Base-by-base conservation (phyloP, 2,113 vertebrate species). In the Rhynchopsitta pachyrhyncha region DNA sequence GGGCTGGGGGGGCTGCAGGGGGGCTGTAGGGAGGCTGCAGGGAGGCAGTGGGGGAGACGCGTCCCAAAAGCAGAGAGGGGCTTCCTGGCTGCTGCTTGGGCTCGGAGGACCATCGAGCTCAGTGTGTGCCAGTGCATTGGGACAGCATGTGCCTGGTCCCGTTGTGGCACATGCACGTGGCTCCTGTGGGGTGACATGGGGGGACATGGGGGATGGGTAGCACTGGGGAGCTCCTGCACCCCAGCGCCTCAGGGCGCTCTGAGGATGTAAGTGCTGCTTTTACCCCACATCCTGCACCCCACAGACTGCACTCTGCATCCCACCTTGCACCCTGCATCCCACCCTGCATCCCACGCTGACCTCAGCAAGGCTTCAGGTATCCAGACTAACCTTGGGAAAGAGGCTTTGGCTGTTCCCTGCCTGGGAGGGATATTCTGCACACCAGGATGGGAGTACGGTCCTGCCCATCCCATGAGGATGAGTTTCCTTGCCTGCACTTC, bases 401-500 rank as follows among this genome's bases (percentile, higher is more conserved):
- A 2, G 13, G 7, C 50, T 33, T 66, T 42, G 41, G 33, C 50
- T 29, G 20, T 39, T 74, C 42, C 41, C n/a, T 53, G 53, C 25
- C 1, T 2, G 4, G 53, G 25, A 60, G 28, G 42, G 31, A n/a
- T 0, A 1, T 15, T 33, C 16, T 15, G 25, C 39, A 15, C 4
- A 2, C 7, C 1, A 1, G 7, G 4, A 3, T 11, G 8, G 7
- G 53, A 66, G 44, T 6, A 35, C 1, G 0, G 4, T 64, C 46
- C 59, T 64, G 42, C 49, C 49, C 5, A 4, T 78, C 66, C 62
- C 79, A 25, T 0, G 10, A 62, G 41, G 55, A 27, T 1, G 8
- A 35, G 67, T 39, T 57, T 64, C 28, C 31, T 42, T 22, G 23
- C 29, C 59, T 3, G 3, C 15, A 1, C 53, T 74, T 87, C 44